These are phyloP conservation scores for Philhelius pedissequus DNA, from an alignment of 2,888 invertebrate species.

Conservation along the genomic window DNA sequence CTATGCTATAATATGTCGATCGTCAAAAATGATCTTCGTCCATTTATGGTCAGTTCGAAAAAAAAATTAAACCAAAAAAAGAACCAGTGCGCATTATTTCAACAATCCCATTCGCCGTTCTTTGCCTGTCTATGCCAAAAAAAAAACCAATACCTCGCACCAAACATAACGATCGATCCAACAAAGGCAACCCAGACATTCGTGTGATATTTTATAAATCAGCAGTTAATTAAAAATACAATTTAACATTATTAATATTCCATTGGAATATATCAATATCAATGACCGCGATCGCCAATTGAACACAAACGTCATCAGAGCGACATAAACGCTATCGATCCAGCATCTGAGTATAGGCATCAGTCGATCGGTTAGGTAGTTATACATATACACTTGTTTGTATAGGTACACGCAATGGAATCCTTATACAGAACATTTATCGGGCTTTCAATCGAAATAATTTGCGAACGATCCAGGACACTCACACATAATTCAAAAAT, in stretches of 20 bases:
- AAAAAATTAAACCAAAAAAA: not conserved
- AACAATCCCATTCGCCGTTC: not conserved
- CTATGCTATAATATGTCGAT: slow-evolving; percentile 28
- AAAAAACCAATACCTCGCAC: slow-evolving; percentile 12
- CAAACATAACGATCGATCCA: slow-evolving; percentile 1
- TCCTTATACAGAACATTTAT: slow-evolving; percentile 63
- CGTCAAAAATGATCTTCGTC: slow-evolving; percentile 60
- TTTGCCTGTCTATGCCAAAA: not conserved
- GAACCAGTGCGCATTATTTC: slow-evolving; percentile 12
- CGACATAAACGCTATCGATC: not conserved
- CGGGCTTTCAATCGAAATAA: slow-evolving; percentile 62
- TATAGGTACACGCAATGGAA: slow-evolving; percentile 20
- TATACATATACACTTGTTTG: not conserved
- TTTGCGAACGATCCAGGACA: slow-evolving; percentile 54
- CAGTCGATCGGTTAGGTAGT: not conserved
- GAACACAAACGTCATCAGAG: not conserved
- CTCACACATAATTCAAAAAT: slow-evolving; percentile 22
- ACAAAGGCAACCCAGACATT: slow-evolving; percentile 36
- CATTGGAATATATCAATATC: slow-evolving; percentile 69
- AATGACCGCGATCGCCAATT: slow-evolving; percentile 63
- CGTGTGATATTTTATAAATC: slow-evolving; percentile 65
- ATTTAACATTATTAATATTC: slow-evolving; percentile 70
- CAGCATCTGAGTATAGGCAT: not conserved
- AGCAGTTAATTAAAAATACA: slow-evolving; percentile 70
- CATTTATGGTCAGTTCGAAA: slow-evolving; percentile 45